Percentiles rank a stretch among this genome's conserved stretches.
These are phyloP conservation scores for Bombylius major DNA, from an alignment of 2,888 invertebrate genomes.

Conservation along the genomic window DNA sequence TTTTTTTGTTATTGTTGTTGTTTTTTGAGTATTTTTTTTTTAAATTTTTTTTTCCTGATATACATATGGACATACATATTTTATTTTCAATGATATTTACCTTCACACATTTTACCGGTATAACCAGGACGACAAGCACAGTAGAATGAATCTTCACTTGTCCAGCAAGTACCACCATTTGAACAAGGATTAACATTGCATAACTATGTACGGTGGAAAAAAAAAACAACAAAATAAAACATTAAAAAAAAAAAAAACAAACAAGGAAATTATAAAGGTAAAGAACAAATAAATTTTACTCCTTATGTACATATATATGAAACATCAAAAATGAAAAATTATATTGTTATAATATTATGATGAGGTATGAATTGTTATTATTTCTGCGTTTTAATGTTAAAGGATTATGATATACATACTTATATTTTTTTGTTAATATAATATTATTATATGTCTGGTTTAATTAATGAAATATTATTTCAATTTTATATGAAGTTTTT, in stretches of 20 bases:
- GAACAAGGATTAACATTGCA: constrained; percentile 62
- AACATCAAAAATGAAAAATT: no score
- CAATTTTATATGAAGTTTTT: no score
- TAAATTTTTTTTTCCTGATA: neutral
- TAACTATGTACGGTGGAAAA: constrained; percentile 37
- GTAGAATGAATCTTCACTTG: constrained; percentile 58
- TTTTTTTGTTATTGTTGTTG: neutral
- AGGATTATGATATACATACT: no score
- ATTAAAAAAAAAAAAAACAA: neutral
- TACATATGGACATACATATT: neutral
- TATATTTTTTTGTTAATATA: no score
- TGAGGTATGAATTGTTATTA: no score
- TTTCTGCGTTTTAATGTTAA: no score
- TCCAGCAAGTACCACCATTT: constrained; percentile 68
- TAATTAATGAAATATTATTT: no score
- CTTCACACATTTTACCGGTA: constrained; percentile 68
- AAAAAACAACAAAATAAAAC: neutral
- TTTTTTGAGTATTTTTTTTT: neutral
- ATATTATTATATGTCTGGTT: no score
- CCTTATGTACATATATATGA: no score
- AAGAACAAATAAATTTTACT: no score
- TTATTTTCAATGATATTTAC: constrained; percentile 32
- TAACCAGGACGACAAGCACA: constrained; percentile 72
- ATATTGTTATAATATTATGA: no score
- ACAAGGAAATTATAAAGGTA: no score